Evolutionary conservation across 2,113 vertebrate species (phyloP).

Genomic region (Mola mola): DNA sequence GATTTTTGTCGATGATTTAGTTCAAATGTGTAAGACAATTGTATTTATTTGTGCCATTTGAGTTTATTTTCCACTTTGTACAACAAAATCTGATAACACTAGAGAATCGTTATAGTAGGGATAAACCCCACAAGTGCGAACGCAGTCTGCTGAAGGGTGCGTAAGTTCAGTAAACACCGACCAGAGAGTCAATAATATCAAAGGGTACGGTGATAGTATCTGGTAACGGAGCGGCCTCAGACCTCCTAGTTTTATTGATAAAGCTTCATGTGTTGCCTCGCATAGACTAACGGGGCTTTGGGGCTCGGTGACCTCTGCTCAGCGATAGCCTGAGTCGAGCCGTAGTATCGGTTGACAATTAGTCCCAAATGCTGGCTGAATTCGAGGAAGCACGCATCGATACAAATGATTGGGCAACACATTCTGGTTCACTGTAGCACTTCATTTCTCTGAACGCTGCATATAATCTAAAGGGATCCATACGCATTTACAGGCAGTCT

Average conservation of each 20-base stretch:
- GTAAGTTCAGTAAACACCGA: conserved; percentile 45
- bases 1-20: too few relatives aligned
- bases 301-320: conserved; percentile 62
- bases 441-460: conserved; percentile 57
- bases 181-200: conserved; percentile 70
- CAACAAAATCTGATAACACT: too few relatives aligned
- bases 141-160: conserved; percentile 24
- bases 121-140: conserved; percentile 16
- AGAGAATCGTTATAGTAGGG: background rate
- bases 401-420: conserved; percentile 63
- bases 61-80: too few relatives aligned
- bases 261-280: conserved; percentile 66
- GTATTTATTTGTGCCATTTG: too few relatives aligned
- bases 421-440: conserved; percentile 59
- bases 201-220: conserved; percentile 62
- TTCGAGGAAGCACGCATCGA: conserved; percentile 62
- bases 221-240: conserved; percentile 55
- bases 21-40: too few relatives aligned
- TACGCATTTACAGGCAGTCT: conserved; percentile 57
- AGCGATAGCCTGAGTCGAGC: conserved; percentile 11
- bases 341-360: conserved; percentile 70
- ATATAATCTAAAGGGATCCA: conserved; percentile 40
- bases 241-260: conserved; percentile 63
- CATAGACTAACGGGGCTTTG: conserved; percentile 44
- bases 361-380: conserved; percentile 58